These are phyloP conservation scores for Centropus unirufus DNA, from an alignment of 2,113 vertebrate species.

Conservation along the genomic window DNA sequence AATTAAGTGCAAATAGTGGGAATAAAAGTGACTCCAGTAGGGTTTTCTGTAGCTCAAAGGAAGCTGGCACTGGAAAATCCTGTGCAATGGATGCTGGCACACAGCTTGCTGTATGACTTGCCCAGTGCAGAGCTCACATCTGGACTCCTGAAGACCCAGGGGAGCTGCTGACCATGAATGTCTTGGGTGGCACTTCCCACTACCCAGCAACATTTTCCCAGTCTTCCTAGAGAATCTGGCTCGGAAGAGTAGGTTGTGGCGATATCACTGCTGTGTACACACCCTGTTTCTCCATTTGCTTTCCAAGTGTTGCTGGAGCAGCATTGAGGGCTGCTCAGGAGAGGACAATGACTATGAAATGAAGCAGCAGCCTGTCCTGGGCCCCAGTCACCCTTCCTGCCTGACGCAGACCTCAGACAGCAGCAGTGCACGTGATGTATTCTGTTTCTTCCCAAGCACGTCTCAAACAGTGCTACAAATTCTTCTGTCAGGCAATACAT, in stretches of 20 bases:
- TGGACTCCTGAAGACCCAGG: too few species aligned
- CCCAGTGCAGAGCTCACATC: rapidly evolving
- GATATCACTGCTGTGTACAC: rapidly evolving
- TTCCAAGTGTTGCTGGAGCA: neutral
- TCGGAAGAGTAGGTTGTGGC: neutral
- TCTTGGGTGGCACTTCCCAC: neutral
- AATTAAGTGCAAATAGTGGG: too few species aligned
- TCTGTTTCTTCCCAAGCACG: neutral
- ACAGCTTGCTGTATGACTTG: neutral
- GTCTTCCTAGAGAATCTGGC: neutral
- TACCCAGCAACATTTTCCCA: neutral
- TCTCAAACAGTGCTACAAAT: neutral
- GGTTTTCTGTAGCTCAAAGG: neutral
- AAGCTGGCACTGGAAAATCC: neutral
- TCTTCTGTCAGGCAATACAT: neutral
- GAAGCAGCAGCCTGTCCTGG: neutral
- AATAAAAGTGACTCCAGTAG: neutral
- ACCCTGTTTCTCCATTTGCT: neutral
- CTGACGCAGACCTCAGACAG: neutral
- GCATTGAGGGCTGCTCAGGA: neutral
- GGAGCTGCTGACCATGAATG: neutral
- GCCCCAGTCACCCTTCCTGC: neutral
- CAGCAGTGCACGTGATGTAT: neutral
- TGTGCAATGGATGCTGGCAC: neutral
- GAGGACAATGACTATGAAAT: neutral